These are phyloP conservation scores for Prochilodus magdalenae DNA, from an alignment of 2,113 vertebrate genomes.

Conservation along the genomic window DNA sequence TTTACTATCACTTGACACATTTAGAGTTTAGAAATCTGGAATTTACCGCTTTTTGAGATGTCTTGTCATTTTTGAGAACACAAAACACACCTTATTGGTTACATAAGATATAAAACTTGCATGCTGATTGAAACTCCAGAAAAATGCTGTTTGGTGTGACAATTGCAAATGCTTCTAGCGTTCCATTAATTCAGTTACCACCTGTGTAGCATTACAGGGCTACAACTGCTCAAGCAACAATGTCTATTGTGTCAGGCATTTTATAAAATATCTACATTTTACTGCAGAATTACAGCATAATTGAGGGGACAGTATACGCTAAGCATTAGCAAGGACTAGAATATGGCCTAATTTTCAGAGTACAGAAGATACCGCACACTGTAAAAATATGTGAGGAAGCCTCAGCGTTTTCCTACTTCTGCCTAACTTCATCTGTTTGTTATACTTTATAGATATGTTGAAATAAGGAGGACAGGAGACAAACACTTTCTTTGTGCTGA, in stretches of 20 bases:
- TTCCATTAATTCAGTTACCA: neutral
- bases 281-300: neutral
- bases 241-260: neutral
- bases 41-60: too few relatives aligned
- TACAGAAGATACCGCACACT: neutral
- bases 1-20: too few relatives aligned
- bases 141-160: neutral
- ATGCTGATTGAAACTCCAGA: neutral
- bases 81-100: too few relatives aligned
- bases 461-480: slow-evolving; percentile 24
- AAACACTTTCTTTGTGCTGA: slow-evolving; percentile 38
- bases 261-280: neutral
- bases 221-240: neutral
- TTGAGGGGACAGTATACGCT: neutral
- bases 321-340: neutral
- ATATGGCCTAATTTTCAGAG: neutral
- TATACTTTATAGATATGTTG: slow-evolving; percentile 3
- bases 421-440: slow-evolving; percentile 2
- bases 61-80: too few relatives aligned
- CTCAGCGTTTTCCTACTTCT: neutral
- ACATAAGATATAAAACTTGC: neutral
- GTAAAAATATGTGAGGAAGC: neutral
- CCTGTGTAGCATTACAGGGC: neutral
- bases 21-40: too few relatives aligned
- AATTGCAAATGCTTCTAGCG: neutral